Evolutionary conservation across 2,888 invertebrate genomes (phyloP).

Genomic region (Trissolcus brochymenae): DNA sequence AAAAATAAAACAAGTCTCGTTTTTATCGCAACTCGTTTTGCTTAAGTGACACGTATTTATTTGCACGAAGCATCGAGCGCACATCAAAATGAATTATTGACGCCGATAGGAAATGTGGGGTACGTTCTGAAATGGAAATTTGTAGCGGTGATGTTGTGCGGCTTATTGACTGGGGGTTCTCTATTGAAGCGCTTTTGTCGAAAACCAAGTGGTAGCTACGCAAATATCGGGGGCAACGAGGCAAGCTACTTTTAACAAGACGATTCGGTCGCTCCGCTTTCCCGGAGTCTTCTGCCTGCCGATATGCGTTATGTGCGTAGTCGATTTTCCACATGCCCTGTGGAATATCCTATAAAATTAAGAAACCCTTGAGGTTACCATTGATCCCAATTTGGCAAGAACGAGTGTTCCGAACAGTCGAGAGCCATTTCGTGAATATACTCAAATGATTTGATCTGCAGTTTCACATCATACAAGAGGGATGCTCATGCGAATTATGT

Average conservation of each 20-base stretch:
- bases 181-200: conserved; percentile 71
- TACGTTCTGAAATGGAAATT: conserved; percentile 9
- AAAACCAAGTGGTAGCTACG: conserved; percentile 64
- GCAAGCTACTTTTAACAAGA: conserved; percentile 76
- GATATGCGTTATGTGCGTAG: conserved; percentile 42
- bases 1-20: conserved; percentile 7
- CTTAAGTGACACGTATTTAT: conserved; percentile 12
- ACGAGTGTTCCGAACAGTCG: conserved; percentile 51
- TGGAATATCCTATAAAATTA: conserved; percentile 61
- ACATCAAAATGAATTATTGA: conserved; percentile 13
- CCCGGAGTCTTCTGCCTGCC: conserved; percentile 40
- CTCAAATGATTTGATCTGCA: conserved; percentile 23
- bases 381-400: conserved; percentile 71
- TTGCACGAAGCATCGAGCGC: background rate
- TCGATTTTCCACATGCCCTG: conserved; percentile 38
- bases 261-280: conserved; percentile 63
- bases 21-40: conserved; percentile 31
- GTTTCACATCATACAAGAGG: conserved; percentile 25
- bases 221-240: conserved; percentile 76
- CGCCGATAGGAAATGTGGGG: background rate
- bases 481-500: conserved; percentile 11
- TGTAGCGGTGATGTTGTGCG: conserved; percentile 63
- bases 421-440: conserved; percentile 40
- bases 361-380: conserved; percentile 65
- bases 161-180: conserved; percentile 64